These are phyloP conservation scores for rabbit (Oryctolagus cuniculus) DNA, from an alignment of 2,113 vertebrate species.

Conservation along the genomic window DNA sequence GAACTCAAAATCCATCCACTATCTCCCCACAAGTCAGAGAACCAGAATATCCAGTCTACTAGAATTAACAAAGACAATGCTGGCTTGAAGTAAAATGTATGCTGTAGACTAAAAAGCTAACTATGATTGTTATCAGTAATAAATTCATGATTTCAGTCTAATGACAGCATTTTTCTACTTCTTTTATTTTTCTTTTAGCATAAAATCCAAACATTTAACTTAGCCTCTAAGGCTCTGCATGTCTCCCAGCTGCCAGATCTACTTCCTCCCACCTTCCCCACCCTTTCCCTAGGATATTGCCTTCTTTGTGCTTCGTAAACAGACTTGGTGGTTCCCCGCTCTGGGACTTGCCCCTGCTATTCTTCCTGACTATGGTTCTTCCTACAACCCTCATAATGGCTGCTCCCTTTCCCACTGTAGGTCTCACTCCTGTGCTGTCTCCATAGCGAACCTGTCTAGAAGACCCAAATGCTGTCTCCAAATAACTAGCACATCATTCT, in stretches of 20 bases:
- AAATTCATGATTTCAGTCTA: background rate
- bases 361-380: background rate
- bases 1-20: background rate
- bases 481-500: background rate
- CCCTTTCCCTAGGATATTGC: accelerated
- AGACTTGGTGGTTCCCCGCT: accelerated
- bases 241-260: accelerated
- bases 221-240: background rate
- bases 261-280: background rate
- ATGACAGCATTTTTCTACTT: background rate
- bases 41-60: background rate
- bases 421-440: background rate
- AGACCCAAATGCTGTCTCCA: background rate
- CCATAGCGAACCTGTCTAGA: background rate
- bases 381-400: background rate
- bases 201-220: background rate
- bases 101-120: background rate
- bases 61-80: background rate
- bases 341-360: accelerated
- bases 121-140: background rate
- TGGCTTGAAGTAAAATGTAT: background rate
- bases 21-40: background rate
- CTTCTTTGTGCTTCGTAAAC: too few species aligned
- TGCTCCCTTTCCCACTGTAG: background rate
- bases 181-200: background rate